These are phyloP conservation scores for Myotis findleyi DNA, from an alignment of 2,797 vertebrate species.

Conservation along the genomic window DNA sequence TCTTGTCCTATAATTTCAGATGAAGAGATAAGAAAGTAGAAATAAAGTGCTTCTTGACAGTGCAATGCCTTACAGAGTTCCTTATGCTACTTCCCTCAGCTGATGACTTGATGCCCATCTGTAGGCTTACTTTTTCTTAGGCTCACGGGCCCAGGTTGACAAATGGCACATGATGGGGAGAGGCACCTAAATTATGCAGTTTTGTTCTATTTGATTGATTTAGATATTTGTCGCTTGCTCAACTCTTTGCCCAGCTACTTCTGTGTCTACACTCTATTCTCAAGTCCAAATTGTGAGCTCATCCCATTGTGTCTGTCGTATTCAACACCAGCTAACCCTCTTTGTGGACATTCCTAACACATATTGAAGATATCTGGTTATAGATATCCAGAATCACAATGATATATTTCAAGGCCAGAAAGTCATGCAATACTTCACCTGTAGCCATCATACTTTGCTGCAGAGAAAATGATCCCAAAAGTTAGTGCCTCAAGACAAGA, in stretches of 20 bases:
- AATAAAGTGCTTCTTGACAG: not conserved
- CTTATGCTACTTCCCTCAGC: not conserved
- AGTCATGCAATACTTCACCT: not conserved
- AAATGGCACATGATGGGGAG: not conserved
- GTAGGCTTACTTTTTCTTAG: not conserved
- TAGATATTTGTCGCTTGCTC: not conserved
- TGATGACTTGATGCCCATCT: not conserved
- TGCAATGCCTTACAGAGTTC: rapidly evolving
- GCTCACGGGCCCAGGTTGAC: not conserved
- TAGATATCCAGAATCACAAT: not conserved
- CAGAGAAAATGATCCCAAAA: not conserved
- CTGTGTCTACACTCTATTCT: not conserved
- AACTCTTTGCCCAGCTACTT: not conserved
- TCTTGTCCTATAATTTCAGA: not conserved
- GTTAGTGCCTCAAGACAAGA: not conserved
- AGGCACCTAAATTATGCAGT: not conserved
- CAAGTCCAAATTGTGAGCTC: not conserved
- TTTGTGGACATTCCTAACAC: not conserved
- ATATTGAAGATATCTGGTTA: not conserved
- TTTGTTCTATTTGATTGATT: not conserved
- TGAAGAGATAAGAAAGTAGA: not conserved
- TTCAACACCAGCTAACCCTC: not conserved
- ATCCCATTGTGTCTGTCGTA: not conserved
- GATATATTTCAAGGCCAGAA: not conserved
- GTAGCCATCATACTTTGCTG: not conserved